Conservation (phyloP, 2,113 vertebrate species). For the Mustela nigripes region DNA sequence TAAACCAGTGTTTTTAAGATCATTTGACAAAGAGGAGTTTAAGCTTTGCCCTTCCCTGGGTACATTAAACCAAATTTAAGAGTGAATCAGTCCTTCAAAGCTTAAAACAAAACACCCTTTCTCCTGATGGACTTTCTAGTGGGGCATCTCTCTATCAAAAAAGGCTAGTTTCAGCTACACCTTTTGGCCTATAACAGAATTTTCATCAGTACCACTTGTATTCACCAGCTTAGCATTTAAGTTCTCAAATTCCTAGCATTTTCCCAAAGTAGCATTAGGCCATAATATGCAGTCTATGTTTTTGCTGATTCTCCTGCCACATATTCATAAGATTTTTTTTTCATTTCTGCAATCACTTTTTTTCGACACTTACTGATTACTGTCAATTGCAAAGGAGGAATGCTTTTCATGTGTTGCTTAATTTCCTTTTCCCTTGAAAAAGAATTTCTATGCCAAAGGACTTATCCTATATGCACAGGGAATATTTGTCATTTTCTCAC, state of each 20-base stretch:
- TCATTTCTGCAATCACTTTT: constrained; percentile 64
- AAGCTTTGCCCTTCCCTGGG: neutral
- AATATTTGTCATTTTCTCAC: constrained; percentile 18
- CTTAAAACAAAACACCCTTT: constrained; percentile 42
- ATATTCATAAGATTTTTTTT: constrained; percentile 29
- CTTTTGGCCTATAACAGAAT: neutral
- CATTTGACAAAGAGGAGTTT: neutral
- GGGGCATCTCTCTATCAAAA: constrained; percentile 5
- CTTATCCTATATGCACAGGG: neutral
- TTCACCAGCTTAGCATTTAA: constrained; percentile 39
- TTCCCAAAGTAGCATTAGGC: constrained; percentile 64
- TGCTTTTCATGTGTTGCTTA: constrained; percentile 44
- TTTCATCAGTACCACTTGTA: constrained; percentile 62
- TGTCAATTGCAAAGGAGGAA: constrained; percentile 53
- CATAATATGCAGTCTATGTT: constrained; percentile 32
- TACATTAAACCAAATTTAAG: neutral
- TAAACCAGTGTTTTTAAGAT: neutral
- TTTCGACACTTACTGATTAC: constrained; percentile 70
- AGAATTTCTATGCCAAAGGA: constrained; percentile 38
- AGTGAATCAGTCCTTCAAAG: neutral
- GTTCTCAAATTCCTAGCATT: constrained; percentile 22
- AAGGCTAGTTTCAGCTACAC: neutral
- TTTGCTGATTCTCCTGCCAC: constrained; percentile 55
- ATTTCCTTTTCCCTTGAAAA: constrained; percentile 58
- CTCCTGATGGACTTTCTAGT: neutral